phyloP scores from a whole-genome alignment of 1,140 invertebrate genomes.

The Chrysopa pallens region DNA sequence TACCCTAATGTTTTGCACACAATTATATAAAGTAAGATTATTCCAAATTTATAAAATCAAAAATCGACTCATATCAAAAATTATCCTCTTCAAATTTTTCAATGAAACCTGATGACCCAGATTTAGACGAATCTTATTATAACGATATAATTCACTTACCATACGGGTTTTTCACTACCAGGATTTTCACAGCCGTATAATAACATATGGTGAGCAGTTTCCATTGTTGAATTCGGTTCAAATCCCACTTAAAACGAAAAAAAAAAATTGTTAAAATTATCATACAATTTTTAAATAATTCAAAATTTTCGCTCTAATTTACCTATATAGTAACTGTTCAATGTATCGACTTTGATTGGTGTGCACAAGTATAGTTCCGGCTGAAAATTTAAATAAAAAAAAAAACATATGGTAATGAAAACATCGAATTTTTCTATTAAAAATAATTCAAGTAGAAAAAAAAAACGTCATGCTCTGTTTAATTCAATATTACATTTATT shows the following conservation, averaged over 20 bases:
- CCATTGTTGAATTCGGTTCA: slow-evolving; percentile 79
- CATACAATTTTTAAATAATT: not conserved
- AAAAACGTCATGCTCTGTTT: slow-evolving; percentile 2
- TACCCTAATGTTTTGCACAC: too few species aligned
- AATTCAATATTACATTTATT: not conserved
- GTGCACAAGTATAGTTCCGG: slow-evolving; percentile 74
- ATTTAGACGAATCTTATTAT: slow-evolving; percentile 1
- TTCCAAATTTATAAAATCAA: slow-evolving; percentile 1
- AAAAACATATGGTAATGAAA: not conserved
- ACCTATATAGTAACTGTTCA: slow-evolving; percentile 59
- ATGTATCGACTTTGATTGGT: slow-evolving; percentile 51
- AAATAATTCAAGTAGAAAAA: not conserved
- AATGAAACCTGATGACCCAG: slow-evolving; percentile 1
- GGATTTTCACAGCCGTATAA: slow-evolving; percentile 83
- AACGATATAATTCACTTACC: slow-evolving; percentile 33
- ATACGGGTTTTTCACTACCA: slow-evolving; percentile 57
- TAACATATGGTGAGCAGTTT: slow-evolving; percentile 89
- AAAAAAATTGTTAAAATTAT: slow-evolving; percentile 1
- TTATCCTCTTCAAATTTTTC: not conserved
- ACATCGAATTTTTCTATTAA: not conserved
- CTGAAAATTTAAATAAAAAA: slow-evolving; percentile 30
- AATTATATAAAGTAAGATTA: slow-evolving; percentile 1
- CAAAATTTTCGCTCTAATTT: slow-evolving; percentile 14
- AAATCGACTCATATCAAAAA: slow-evolving; percentile 1
- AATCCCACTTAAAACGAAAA: slow-evolving; percentile 52